Base-by-base conservation (phyloP, 2,113 vertebrate species). In the Oncorhynchus masou region DNA sequence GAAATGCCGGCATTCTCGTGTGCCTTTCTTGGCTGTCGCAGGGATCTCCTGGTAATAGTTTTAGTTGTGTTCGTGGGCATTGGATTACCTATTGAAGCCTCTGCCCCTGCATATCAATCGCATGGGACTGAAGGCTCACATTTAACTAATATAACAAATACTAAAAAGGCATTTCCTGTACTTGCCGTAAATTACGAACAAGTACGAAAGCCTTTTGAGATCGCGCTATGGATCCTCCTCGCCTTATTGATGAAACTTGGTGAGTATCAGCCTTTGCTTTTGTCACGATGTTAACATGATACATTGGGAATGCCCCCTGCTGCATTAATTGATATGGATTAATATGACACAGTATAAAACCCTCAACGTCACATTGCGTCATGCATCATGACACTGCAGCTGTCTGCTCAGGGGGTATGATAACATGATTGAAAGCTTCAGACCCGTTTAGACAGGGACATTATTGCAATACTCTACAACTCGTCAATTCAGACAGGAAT, bases 221-320 rank as follows among this genome's bases (percentile, higher is more conserved):
- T 98, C 83, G 90, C 96, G 0, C 91, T 99, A 27, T 99, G 97
- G 97, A 97, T 98, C 85, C 94, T 99, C 0, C 90, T 99, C 80
- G 97, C 97, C 27, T 96, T 96, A 69, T 93, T 99, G 79, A 96
- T 99, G 96, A 99, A 99, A 82, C 95, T 99, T 71, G 97, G 97
- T 99, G 90, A 92, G 97, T 89, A 51, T 11, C 49, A 1, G n/a
- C 8, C 6, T 39, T 20, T 74, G 72, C 3, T 29, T 5, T 34
- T 62, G 57, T 64, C 11, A 54, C 51, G 51, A 54, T 54, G 15
- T 54, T 54, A 15, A 3, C 15, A 15, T 45, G 39, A 45, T 45
- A 2, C 49, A 16, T 54, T 54, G 15, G 15, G 12, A 19, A 4
- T 19, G 4, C 51, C 51, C 16, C 16, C 19, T 57, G 9, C 19